Conservation (phyloP, 2,113 vertebrate genomes). For the Hymenochirus boettgeri region DNA sequence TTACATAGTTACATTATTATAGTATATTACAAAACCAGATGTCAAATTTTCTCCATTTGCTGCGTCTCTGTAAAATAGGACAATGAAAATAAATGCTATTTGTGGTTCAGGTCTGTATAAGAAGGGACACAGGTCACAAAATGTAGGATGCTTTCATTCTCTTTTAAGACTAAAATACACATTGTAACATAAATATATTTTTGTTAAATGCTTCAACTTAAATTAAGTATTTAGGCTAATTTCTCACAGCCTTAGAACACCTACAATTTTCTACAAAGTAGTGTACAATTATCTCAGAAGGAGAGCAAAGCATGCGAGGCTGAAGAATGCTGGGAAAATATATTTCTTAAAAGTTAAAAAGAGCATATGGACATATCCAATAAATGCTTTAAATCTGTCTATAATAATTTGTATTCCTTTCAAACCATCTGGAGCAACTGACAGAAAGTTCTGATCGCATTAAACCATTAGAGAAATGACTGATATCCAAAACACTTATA, state of each 20-base stretch:
- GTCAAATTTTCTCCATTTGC: too few species aligned
- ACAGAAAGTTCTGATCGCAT: constrained; percentile 21
- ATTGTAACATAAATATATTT: too few species aligned
- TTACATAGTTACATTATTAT: too few species aligned
- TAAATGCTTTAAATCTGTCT: constrained; percentile 20
- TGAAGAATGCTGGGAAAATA: neutral
- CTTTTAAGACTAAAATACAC: too few species aligned
- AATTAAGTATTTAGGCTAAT: constrained; percentile 30
- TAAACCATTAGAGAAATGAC: constrained; percentile 24
- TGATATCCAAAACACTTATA: constrained; percentile 12
- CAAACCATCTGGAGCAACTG: constrained; percentile 18
- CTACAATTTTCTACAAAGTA: constrained; percentile 15
- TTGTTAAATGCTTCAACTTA: too few species aligned
- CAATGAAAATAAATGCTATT: too few species aligned
- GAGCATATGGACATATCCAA: constrained; percentile 9
- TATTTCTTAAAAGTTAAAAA: too few species aligned
- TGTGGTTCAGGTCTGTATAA: too few species aligned
- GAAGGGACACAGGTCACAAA: too few species aligned
- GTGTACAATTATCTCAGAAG: constrained; percentile 34
- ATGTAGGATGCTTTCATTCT: too few species aligned
- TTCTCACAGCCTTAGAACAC: constrained; percentile 20
- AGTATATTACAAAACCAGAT: too few species aligned
- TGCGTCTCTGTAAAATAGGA: too few species aligned
- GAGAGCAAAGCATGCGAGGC: constrained; percentile 14
- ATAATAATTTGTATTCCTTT: constrained; percentile 4